Evolutionary conservation across 2,797 vertebrate species (phyloP), one percentile per base, ranked within the genome.

Genomic region (Gadopsis bispinosus): DNA sequence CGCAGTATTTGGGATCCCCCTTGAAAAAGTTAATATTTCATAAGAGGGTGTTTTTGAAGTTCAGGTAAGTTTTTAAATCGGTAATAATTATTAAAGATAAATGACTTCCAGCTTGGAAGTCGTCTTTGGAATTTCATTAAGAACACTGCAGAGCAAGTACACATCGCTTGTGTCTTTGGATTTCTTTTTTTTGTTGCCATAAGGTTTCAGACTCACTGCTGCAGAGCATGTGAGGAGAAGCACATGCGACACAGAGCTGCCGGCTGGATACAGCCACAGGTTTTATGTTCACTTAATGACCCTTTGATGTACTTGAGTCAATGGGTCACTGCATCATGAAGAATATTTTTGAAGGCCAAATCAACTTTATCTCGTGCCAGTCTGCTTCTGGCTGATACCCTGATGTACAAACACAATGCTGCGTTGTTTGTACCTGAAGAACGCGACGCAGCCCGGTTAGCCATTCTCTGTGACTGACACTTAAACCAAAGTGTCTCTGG

Each of bases 1-100:
- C 69, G 67, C 68, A 85, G 77, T 73, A 79, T 80, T 82, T 87
- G 59, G 47, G 33, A 47, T 72, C 4, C 29, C 37, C 29, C 26
- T 13, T 48, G 20, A 48, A 39, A 29, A 55, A 60, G 7, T 26
- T 39, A 48, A 80, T 69, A 66, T 66, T 81, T 69, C 2, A 68
- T 63, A 17, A 50, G 17, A 37, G 33, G 22, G 41, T 56, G 16
- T 74, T 9, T 4, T 55, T 45, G 5, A 71, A 67, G 45, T 58
- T 45, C 35, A 83, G 72, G 51, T 72, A 47, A 4, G 22, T 58
- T 47, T 48, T 77, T 80, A 65, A 62, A 81, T 69, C 8, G 35
- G 29, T 45, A 17, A 48, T 48, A 16, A 43, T 70, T 41, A 45
- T 59, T 58, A 9, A 61, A 68, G 22, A 71, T 69, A 43, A 75